A percentile compares a stretch with the other conserved stretches of the same genome.
Evolutionary conservation across 2,888 invertebrate species (phyloP).

Genomic region (Cerceris rybyensis): DNA sequence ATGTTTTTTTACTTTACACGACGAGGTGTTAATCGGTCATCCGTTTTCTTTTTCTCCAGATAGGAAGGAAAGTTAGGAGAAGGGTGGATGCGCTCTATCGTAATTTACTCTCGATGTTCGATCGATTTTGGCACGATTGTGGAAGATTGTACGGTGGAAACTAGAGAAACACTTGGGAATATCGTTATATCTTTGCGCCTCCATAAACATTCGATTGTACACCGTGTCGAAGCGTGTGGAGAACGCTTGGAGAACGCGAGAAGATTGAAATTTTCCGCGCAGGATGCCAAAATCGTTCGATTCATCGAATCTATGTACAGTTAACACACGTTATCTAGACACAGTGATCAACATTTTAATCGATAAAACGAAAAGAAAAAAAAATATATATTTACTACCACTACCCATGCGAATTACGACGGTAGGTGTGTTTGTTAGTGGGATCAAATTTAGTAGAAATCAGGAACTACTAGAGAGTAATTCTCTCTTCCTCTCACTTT

Average conservation of each 20-base stretch:
- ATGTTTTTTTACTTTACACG: constrained; percentile 29
- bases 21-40: constrained; percentile 50
- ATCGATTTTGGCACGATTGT: constrained; percentile 38
- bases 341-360: constrained; percentile 37
- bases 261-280: background rate
- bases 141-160: background rate
- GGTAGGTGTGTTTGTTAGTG: constrained; percentile 55
- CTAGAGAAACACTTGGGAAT: no score
- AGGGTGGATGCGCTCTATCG: constrained; percentile 29
- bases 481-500: constrained; percentile 41
- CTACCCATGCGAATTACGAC: constrained; percentile 58
- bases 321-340: constrained; percentile 46
- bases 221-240: background rate
- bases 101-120: constrained; percentile 35
- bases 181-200: background rate
- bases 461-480: constrained; percentile 44
- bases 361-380: constrained; percentile 26
- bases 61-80: constrained; percentile 53
- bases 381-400: constrained; percentile 43
- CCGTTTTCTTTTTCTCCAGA: constrained; percentile 35
- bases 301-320: constrained; percentile 19
- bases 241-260: background rate
- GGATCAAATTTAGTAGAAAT: constrained; percentile 67
- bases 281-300: constrained; percentile 37
- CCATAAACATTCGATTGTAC: background rate